These are phyloP conservation scores for Deroptyus accipitrinus DNA, from an alignment of 2,113 vertebrate species.

Conservation along the genomic window DNA sequence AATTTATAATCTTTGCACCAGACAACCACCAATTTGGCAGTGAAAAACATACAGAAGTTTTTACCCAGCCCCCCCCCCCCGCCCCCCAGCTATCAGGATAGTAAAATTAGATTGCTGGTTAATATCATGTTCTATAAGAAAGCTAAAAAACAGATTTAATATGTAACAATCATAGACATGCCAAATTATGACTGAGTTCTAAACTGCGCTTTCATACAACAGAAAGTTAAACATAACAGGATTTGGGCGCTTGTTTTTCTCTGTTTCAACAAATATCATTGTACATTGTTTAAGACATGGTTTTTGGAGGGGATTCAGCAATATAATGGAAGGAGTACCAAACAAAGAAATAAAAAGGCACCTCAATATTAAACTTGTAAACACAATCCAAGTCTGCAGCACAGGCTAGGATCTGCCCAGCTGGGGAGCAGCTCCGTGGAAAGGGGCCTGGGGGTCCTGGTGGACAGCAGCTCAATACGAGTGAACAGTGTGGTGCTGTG, in stretches of 20 bases:
- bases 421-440: neutral
- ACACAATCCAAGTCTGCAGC: neutral
- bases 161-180: neutral
- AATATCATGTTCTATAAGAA: neutral
- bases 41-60: neutral
- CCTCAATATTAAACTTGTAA: neutral
- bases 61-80: neutral
- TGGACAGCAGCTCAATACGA: neutral
- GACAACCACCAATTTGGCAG: neutral
- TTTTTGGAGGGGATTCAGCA: neutral
- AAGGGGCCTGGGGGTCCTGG: neutral
- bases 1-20: neutral
- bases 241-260: neutral
- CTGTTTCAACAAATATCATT: neutral
- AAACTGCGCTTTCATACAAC: neutral
- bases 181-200: neutral
- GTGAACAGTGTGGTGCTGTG: neutral
- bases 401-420: neutral
- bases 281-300: neutral
- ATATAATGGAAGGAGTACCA: neutral
- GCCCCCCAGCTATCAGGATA: accelerated
- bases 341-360: neutral
- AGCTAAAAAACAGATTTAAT: neutral
- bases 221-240: neutral
- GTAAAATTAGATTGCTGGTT: neutral